These are phyloP conservation scores for Turnix velox DNA, from an alignment of 2,113 vertebrate species.

Conservation along the genomic window DNA sequence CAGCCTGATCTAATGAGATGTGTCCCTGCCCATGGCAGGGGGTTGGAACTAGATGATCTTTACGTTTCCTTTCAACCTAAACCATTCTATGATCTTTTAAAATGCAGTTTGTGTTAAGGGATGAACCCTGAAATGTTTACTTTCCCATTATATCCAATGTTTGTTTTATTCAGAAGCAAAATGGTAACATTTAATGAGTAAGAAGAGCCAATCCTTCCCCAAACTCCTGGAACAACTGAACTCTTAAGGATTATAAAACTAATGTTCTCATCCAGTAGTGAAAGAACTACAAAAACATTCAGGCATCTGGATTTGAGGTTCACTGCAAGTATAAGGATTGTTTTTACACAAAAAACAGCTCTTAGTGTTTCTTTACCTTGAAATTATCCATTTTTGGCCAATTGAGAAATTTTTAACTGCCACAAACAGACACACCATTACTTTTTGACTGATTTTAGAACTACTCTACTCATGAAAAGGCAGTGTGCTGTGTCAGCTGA, in stretches of 20 bases:
- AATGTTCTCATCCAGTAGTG: not conserved
- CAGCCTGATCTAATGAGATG: too few relatives aligned
- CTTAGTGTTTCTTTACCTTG: not conserved
- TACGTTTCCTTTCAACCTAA: too few relatives aligned
- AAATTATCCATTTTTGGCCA: not conserved
- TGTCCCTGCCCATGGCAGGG: too few relatives aligned
- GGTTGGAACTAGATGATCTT: too few relatives aligned
- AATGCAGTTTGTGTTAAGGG: conserved; percentile 28
- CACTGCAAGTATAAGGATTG: not conserved
- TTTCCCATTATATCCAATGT: not conserved
- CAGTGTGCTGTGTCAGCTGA: not conserved
- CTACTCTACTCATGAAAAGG: not conserved
- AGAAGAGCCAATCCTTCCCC: too few relatives aligned
- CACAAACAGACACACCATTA: not conserved
- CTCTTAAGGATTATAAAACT: not conserved
- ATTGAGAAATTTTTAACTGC: not conserved
- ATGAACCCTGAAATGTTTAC: conserved; percentile 17
- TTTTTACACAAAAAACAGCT: not conserved
- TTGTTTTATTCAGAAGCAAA: conserved; percentile 45
- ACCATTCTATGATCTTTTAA: conserved; percentile 17
- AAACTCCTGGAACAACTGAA: not conserved
- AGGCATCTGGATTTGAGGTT: not conserved
- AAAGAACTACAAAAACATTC: not conserved
- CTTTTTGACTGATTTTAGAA: not conserved
- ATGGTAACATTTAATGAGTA: conserved; percentile 10